Evolutionary conservation across 2,113 vertebrate genomes (phyloP).

Genomic region (Regulus satrapa): DNA sequence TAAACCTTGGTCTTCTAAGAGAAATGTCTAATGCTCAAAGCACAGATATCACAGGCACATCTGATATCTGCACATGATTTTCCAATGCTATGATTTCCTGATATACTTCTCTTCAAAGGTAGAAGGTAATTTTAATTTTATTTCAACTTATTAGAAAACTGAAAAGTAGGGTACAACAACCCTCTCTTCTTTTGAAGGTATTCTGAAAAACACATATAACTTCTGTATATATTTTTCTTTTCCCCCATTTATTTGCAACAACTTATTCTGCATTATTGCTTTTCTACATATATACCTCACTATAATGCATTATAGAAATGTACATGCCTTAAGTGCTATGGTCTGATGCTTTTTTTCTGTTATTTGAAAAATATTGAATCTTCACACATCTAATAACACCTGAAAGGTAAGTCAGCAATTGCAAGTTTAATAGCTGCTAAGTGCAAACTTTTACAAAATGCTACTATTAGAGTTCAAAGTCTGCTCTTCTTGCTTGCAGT

Average conservation of each 20-base stretch:
- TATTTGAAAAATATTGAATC: neutral
- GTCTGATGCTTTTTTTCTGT: neutral
- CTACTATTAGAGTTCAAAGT: neutral
- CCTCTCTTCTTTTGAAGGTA: neutral
- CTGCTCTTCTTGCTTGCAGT: neutral
- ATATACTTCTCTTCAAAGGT: neutral
- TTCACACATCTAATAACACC: neutral
- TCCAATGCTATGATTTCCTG: neutral
- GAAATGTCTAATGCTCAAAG: neutral
- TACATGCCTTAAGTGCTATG: neutral
- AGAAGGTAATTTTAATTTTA: neutral
- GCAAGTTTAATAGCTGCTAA: neutral
- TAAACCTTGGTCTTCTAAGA: neutral
- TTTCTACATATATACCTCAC: neutral
- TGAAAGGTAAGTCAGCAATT: neutral
- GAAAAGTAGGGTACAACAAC: neutral
- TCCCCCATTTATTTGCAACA: neutral
- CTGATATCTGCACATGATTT: neutral
- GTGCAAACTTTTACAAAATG: neutral
- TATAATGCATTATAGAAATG: neutral
- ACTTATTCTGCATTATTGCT: neutral
- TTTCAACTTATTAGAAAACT: neutral
- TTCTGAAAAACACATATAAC: neutral
- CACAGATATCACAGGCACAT: no score
- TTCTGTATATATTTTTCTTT: neutral